phyloP scores from a whole-genome alignment of 1,140 invertebrate species.

The Ladona fulva region DNA sequence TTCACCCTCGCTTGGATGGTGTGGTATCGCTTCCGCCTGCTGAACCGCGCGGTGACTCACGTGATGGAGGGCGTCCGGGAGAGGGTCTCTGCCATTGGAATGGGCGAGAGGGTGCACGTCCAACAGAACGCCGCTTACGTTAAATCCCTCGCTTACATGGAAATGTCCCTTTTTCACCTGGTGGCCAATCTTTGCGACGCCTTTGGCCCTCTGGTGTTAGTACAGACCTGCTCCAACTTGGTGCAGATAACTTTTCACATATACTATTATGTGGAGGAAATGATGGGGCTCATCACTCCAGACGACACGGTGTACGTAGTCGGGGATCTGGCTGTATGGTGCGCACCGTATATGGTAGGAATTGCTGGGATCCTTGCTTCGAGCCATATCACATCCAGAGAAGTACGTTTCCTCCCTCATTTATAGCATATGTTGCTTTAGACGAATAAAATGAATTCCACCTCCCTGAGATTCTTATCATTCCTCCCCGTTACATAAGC shows the following conservation, averaged over 20 bases:
- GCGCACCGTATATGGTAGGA: neutral
- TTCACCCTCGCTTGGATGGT: neutral
- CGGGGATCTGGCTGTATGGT: neutral
- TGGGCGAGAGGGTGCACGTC: neutral
- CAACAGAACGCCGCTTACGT: neutral
- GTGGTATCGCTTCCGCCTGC: neutral
- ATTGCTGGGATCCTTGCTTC: neutral
- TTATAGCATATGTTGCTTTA: too few relatives aligned
- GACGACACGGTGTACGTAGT: neutral
- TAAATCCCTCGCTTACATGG: neutral
- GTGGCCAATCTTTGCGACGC: neutral
- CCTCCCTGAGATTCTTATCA: too few relatives aligned
- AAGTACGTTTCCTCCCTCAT: too few relatives aligned
- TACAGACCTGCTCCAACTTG: neutral
- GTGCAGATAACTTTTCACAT: neutral
- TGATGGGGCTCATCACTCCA: neutral
- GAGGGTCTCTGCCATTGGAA: neutral
- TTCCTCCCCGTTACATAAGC: too few relatives aligned
- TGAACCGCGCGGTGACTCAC: neutral
- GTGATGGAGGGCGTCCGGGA: neutral
- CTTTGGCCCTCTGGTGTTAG: neutral
- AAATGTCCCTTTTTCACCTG: neutral
- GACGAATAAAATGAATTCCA: too few relatives aligned
- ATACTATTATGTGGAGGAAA: neutral
- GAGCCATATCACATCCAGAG: neutral